Conservation (phyloP, 2,113 vertebrate species). For the Progne subis region DNA sequence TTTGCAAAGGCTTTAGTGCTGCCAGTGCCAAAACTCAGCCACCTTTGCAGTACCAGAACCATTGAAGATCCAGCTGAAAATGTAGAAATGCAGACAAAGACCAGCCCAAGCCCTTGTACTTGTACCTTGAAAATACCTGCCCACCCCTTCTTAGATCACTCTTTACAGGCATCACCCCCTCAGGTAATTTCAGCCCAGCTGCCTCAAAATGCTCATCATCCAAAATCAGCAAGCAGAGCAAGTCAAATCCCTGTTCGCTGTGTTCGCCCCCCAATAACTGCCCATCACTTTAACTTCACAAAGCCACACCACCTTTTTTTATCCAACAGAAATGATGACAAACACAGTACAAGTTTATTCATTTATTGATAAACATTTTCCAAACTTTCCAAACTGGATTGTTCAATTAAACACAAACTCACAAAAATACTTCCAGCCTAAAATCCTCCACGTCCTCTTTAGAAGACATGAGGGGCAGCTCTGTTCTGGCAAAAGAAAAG, state of each 20-base stretch:
- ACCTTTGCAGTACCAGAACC: rapidly evolving
- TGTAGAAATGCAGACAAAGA: rapidly evolving
- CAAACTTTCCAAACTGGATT: constrained; percentile 67
- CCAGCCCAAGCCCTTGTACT: rapidly evolving
- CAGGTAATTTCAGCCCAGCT: neutral
- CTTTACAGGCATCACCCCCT: rapidly evolving
- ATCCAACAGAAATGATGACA: neutral
- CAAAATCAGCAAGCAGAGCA: neutral
- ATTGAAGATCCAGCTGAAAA: rapidly evolving
- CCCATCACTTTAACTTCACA: neutral
- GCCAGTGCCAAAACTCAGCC: rapidly evolving
- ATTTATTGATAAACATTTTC: constrained; percentile 79
- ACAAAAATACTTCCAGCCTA: constrained; percentile 64
- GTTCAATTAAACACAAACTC: constrained; percentile 75
- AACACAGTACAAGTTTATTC: constrained; percentile 44
- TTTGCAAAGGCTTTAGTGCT: rapidly evolving
- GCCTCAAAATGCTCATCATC: neutral
- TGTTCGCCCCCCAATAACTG: neutral
- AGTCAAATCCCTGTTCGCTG: neutral
- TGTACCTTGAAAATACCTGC: neutral
- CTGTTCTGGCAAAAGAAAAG: constrained; percentile 49
- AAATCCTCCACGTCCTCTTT: constrained; percentile 22
- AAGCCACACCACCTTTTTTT: neutral
- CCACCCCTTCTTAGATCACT: neutral
- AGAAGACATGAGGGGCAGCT: constrained; percentile 52